These are phyloP conservation scores for Aelia acuminata DNA, from an alignment of 2,888 invertebrate genomes.

Conservation along the genomic window DNA sequence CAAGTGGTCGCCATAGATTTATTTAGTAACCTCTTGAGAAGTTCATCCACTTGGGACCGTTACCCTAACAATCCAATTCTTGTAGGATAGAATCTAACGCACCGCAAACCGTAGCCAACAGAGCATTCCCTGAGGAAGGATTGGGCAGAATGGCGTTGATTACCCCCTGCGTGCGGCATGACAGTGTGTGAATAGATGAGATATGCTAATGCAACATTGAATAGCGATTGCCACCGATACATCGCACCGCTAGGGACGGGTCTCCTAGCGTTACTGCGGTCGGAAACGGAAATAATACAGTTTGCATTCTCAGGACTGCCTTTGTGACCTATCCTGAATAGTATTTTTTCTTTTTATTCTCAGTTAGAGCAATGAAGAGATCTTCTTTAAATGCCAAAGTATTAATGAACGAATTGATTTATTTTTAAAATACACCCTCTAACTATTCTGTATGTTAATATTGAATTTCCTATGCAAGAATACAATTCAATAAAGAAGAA, in stretches of 20 bases:
- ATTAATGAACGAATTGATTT: not conserved
- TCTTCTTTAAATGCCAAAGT: not conserved
- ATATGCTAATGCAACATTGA: constrained; percentile 35
- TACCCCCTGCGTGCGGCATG: constrained; percentile 34
- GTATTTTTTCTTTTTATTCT: too few species aligned
- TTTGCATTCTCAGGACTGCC: not conserved
- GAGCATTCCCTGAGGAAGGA: not conserved
- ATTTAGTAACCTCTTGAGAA: not conserved
- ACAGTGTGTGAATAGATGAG: constrained; percentile 21
- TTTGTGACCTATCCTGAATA: constrained; percentile 3
- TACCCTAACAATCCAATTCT: not conserved
- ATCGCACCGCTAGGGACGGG: not conserved
- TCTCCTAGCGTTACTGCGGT: not conserved
- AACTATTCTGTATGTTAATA: too few species aligned
- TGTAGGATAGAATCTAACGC: not conserved
- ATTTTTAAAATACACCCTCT: not conserved
- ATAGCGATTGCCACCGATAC: constrained; percentile 13
- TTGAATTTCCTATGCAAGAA: too few species aligned
- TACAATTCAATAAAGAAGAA: too few species aligned
- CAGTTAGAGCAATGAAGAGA: not conserved
- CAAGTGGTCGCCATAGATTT: not conserved
- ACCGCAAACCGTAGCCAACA: constrained; percentile 22
- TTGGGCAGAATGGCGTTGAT: not conserved
- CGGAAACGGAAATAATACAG: not conserved
- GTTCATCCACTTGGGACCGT: constrained; percentile 2